Percentiles rank a stretch among this genome's conserved stretches.
Conservation (phyloP, 2,888 invertebrate genomes). For the Mythimna albipuncta region DNA sequence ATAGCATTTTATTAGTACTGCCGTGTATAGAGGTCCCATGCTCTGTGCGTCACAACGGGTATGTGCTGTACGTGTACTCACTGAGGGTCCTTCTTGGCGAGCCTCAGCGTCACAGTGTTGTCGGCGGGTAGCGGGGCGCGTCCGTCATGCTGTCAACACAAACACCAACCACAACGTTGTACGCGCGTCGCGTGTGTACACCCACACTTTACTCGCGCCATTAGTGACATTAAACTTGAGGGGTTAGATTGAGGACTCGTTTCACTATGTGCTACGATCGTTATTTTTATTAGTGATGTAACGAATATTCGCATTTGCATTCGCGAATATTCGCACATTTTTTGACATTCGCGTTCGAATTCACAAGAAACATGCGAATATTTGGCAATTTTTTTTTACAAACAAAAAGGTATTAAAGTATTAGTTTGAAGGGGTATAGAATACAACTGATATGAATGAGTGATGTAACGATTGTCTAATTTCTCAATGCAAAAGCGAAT, state of each 20-base stretch:
- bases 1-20: not conserved
- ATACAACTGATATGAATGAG: too few relatives aligned
- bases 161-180: slow-evolving; percentile 75
- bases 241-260: slow-evolving; percentile 51
- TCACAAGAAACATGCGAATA: too few relatives aligned
- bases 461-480: too few relatives aligned
- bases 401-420: too few relatives aligned
- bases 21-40: not conserved
- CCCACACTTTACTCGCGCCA: slow-evolving; percentile 59
- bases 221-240: slow-evolving; percentile 64
- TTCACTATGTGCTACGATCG: slow-evolving; percentile 9
- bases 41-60: not conserved
- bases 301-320: too few relatives aligned
- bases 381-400: too few relatives aligned
- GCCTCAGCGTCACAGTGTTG: slow-evolving; percentile 71
- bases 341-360: too few relatives aligned
- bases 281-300: too few relatives aligned
- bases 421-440: too few relatives aligned
- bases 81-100: slow-evolving; percentile 66
- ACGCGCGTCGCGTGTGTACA: slow-evolving; percentile 68
- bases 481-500: too few relatives aligned
- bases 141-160: slow-evolving; percentile 88
- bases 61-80: slow-evolving; percentile 68
- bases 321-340: too few relatives aligned
- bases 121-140: slow-evolving; percentile 68